Percentiles rank a stretch among this genome's conserved stretches.
Evolutionary conservation across 2,113 vertebrate species (phyloP).

Genomic region (Crotalus tigris): DNA sequence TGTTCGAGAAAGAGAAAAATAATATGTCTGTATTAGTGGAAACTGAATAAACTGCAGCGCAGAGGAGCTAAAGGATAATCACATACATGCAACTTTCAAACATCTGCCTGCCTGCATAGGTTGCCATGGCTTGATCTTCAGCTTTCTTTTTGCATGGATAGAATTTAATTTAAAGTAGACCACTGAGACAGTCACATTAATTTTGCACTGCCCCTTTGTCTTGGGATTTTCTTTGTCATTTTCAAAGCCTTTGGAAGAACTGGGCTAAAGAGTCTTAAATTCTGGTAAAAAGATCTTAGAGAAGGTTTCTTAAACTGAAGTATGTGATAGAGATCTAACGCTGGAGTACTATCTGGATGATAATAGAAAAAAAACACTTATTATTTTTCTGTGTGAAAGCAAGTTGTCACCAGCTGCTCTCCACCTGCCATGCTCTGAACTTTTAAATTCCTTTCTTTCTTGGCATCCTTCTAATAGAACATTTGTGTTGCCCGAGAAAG

Average conservation of each 20-base stretch:
- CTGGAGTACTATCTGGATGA: background rate
- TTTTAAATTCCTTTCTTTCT: constrained; percentile 46
- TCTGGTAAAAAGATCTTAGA: background rate
- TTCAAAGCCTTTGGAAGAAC: background rate
- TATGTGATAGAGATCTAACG: background rate
- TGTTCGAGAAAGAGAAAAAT: background rate
- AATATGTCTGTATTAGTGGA: background rate
- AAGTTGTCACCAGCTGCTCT: constrained; percentile 49
- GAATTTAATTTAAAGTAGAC: background rate
- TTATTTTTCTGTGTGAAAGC: background rate
- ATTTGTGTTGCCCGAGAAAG: constrained; percentile 26
- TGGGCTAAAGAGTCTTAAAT: background rate
- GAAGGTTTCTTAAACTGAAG: background rate
- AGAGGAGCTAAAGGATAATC: background rate
- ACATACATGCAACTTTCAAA: background rate
- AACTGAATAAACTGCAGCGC: background rate
- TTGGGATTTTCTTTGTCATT: background rate
- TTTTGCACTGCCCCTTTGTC: background rate
- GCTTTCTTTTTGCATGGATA: background rate
- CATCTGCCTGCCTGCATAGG: background rate
- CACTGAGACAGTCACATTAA: too few relatives aligned
- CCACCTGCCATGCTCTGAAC: constrained; percentile 35
- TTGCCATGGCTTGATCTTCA: background rate
- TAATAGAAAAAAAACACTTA: background rate
- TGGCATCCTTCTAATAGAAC: constrained; percentile 22